Base-by-base conservation (phyloP, 2,113 vertebrate genomes). In the Mus spicilegus region DNA sequence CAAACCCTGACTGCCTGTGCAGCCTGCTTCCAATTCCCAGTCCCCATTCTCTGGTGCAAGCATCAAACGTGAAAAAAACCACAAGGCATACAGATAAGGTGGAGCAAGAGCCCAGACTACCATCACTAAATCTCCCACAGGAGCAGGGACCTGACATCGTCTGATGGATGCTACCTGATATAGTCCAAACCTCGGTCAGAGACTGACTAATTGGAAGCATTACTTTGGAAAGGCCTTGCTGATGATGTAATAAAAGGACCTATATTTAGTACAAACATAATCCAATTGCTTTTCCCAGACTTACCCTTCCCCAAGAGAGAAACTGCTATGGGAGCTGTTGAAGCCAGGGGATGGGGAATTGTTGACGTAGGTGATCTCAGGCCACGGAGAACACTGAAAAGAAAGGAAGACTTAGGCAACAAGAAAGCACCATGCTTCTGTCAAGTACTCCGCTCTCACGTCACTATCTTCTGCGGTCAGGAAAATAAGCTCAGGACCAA, bases 301-400 rank as follows among this genome's bases (percentile, higher is more conserved):
- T 94, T 98, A 99, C 99, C 99, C 99, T 98, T 99, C 99, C 4
- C 98, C 98, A 13, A 99, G 98, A 81, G 99, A 98, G 96, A 99
- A 99, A 96, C 98, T 99, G 99, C 98, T 99, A 96, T 99, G 99
- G 85, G 99, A 98, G 95, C 98, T 99, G 98, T 98, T 99, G 97
- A 99, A 99, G 87, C 99, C 99, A 11, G 99, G 99, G 77, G 99
- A 99, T 0, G 99, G 99, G 0, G 99, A 99, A 70, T 99, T 99
- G 97, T 98, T 99, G 86, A 99, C 99, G 7, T 99, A 99, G 0
- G 99, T 99, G 90, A 99, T 98, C 98, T 99, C 99, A 0, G 99
- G 99, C 99, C 99, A 99, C 0, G 99, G 99, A 76, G 99, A 99
- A 87, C 99, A 99, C 99, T 99, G 80, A 94, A 97, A 96, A 87